Percentiles rank a stretch among this genome's conserved stretches.
Evolutionary conservation across 2,888 invertebrate species (phyloP).

Genomic region (Apamea sordens): DNA sequence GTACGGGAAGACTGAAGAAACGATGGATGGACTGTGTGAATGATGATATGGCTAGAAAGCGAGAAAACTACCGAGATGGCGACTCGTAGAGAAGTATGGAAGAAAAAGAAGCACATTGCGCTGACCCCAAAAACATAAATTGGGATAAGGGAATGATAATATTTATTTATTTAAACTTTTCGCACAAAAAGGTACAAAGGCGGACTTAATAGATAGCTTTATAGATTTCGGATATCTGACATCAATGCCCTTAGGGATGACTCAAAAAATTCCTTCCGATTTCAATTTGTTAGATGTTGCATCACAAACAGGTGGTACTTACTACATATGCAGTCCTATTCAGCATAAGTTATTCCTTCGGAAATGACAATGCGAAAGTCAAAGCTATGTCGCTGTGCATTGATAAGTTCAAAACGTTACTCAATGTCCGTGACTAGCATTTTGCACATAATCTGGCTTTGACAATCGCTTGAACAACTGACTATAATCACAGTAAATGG

Average conservation of each 20-base stretch:
- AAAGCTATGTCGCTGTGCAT: conserved; percentile 14
- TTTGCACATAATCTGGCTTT: conserved; percentile 44
- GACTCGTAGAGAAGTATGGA: no score
- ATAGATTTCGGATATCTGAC: background rate
- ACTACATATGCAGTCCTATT: background rate
- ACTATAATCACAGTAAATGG: conserved; percentile 31
- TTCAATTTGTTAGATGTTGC: background rate
- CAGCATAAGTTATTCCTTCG: conserved; percentile 4
- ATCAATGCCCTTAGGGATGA: background rate
- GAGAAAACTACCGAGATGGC: no score
- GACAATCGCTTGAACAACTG: conserved; percentile 43
- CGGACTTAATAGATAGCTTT: no score
- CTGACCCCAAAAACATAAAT: no score
- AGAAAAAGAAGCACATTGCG: no score
- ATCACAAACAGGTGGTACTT: background rate
- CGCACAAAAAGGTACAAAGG: no score
- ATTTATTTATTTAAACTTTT: no score
- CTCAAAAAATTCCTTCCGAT: background rate
- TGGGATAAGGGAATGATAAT: no score
- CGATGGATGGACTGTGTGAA: no score
- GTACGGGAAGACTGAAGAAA: no score
- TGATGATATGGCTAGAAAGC: no score
- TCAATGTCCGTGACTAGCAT: conserved; percentile 41
- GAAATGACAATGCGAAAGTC: conserved; percentile 40
- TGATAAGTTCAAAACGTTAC: conserved; percentile 47